A percentile compares a stretch with the other conserved stretches of the same genome.
Conservation (phyloP, 2,113 vertebrate species). For the Eclectus roratus region DNA sequence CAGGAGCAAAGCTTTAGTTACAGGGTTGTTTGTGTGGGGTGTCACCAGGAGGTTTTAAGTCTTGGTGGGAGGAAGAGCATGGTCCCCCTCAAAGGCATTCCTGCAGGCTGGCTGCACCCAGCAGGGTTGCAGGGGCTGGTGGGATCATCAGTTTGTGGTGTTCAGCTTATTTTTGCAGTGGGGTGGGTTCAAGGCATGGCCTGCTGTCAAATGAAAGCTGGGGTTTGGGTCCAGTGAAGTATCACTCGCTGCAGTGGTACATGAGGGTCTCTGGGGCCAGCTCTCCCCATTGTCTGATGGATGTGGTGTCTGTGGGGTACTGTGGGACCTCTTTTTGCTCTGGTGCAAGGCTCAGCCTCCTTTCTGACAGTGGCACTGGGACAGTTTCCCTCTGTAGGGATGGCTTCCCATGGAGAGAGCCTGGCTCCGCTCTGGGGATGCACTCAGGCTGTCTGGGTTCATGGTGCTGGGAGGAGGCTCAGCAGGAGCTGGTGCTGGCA, state of each 20-base stretch:
- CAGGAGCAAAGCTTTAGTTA: neutral
- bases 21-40: neutral
- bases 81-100: neutral
- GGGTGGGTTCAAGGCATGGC: neutral
- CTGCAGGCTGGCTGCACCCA: neutral
- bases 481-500: neutral
- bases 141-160: neutral
- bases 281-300: neutral
- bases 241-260: neutral
- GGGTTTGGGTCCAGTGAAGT: neutral
- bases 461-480: neutral
- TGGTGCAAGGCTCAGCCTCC: neutral
- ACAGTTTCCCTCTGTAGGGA: neutral
- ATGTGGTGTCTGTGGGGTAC: neutral
- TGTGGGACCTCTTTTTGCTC: neutral
- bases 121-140: neutral
- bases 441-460: rapidly evolving
- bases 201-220: neutral
- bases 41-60: neutral
- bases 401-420: neutral
- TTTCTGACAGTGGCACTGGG: neutral
- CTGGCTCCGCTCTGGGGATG: neutral
- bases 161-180: neutral
- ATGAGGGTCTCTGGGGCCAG: neutral
- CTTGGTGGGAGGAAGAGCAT: neutral